phyloP scores from a whole-genome alignment of 2,113 vertebrate genomes.

The Triplophysa siluroides region DNA sequence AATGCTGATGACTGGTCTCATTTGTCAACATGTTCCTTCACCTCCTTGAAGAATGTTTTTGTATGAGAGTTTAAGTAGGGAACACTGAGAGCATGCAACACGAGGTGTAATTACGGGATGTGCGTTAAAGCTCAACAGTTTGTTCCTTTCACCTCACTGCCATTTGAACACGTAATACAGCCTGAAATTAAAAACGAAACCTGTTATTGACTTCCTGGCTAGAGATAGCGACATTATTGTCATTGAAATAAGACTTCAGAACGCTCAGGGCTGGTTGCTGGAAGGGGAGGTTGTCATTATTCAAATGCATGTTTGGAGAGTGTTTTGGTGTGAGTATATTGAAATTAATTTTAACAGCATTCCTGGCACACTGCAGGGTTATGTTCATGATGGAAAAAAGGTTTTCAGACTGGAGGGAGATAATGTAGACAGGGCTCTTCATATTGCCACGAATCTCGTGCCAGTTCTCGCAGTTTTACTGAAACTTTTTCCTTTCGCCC shows the following conservation, averaged over 20 bases:
- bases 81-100: neutral
- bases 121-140: neutral
- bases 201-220: neutral
- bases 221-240: slow-evolving; percentile 12
- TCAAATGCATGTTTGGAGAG: slow-evolving; percentile 36
- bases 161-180: neutral
- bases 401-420: neutral
- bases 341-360: neutral
- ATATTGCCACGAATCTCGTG: neutral
- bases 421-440: neutral
- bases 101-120: neutral
- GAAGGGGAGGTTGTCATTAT: slow-evolving; percentile 26
- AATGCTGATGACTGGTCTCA: too few species aligned
- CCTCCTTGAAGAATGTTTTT: neutral
- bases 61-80: neutral
- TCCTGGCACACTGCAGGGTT: neutral
- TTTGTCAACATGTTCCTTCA: neutral
- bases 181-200: neutral
- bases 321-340: neutral
- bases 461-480: neutral
- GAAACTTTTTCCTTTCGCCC: neutral
- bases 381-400: neutral
- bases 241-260: slow-evolving; percentile 43
- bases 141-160: neutral
- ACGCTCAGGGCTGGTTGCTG: neutral